These are phyloP conservation scores for Tribolium madens DNA, from an alignment of 1,140 invertebrate species.

Conservation along the genomic window DNA sequence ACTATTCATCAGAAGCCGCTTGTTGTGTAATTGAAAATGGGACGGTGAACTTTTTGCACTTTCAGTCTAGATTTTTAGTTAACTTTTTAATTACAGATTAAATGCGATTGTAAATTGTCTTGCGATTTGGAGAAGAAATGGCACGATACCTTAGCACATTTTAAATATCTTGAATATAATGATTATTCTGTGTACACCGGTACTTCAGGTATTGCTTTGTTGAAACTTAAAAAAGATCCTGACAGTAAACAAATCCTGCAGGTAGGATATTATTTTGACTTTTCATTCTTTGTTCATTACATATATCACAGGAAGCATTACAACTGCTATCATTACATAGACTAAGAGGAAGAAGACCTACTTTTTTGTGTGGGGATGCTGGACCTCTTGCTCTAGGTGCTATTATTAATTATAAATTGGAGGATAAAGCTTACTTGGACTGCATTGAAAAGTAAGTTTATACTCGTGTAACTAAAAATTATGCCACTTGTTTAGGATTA, in stretches of 20 bases:
- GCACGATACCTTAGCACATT: slow-evolving; percentile 55
- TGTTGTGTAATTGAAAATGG: slow-evolving; percentile 48
- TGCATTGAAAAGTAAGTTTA: slow-evolving; percentile 67
- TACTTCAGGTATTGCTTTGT: slow-evolving; percentile 67
- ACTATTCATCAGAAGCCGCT: slow-evolving; percentile 50
- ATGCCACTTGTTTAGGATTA: neutral
- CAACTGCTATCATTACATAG: slow-evolving; percentile 67
- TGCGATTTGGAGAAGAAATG: slow-evolving; percentile 58
- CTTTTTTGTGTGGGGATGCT: slow-evolving; percentile 83
- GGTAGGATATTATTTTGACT: slow-evolving; percentile 46
- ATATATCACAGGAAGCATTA: slow-evolving; percentile 68
- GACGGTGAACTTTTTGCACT: slow-evolving; percentile 23
- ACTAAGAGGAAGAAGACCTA: slow-evolving; percentile 69
- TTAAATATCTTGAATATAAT: slow-evolving; percentile 57
- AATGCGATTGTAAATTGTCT: slow-evolving; percentile 49
- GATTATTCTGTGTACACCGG: slow-evolving; percentile 70
- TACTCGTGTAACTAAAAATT: neutral
- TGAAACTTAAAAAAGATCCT: slow-evolving; percentile 58
- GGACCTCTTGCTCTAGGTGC: slow-evolving; percentile 80
- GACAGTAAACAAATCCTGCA: slow-evolving; percentile 56
- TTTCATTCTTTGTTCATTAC: too few relatives aligned
- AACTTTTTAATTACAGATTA: slow-evolving; percentile 13
- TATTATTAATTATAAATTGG: slow-evolving; percentile 72
- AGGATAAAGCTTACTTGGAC: slow-evolving; percentile 54
- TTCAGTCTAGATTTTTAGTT: neutral